These are phyloP conservation scores for Chlorospingus flavigularis DNA, from an alignment of 2,797 vertebrate species.

Conservation along the genomic window DNA sequence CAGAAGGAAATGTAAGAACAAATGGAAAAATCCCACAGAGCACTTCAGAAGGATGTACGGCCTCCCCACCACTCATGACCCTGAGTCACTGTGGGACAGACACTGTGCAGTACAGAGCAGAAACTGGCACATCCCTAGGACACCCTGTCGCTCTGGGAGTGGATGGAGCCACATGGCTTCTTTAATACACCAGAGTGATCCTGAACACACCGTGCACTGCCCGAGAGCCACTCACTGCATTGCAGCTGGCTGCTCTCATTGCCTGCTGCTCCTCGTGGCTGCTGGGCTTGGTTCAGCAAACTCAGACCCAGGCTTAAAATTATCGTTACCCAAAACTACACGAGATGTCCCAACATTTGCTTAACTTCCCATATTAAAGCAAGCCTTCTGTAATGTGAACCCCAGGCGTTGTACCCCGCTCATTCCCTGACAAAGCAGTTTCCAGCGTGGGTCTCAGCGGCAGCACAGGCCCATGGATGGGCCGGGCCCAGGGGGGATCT, in stretches of 20 bases:
- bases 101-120: rapidly evolving
- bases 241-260: neutral
- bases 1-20: neutral
- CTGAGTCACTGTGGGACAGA: rapidly evolving
- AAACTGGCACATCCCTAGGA: neutral
- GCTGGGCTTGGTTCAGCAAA: neutral
- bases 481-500: neutral
- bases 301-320: neutral
- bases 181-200: neutral
- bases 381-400: rapidly evolving
- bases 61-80: neutral
- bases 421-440: neutral
- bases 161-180: neutral
- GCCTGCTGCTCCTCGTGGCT: neutral
- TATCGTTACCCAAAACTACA: neutral
- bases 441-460: neutral
- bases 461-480: neutral
- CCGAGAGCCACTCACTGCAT: rapidly evolving
- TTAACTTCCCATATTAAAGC: neutral
- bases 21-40: neutral
- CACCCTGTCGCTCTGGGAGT: neutral
- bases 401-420: no score
- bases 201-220: neutral
- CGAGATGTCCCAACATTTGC: neutral
- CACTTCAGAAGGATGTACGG: neutral